phyloP scores from a whole-genome alignment of 2,797 vertebrate genomes.

The Phyllotis vaccarum region DNA sequence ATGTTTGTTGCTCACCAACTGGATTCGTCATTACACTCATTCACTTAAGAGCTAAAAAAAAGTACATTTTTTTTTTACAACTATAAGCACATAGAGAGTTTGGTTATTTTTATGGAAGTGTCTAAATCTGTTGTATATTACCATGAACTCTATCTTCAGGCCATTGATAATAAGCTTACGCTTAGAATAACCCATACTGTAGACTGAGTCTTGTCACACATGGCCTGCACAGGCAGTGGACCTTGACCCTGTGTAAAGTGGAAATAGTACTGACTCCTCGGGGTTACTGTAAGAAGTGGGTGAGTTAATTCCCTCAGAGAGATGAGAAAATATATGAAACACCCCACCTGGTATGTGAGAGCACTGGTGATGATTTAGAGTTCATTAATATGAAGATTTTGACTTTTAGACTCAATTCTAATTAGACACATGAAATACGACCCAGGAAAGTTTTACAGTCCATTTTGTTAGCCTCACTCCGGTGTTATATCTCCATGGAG shows the following conservation, averaged over 20 bases:
- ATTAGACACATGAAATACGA: background rate
- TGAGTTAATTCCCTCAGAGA: background rate
- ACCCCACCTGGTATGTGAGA: background rate
- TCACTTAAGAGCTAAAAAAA: background rate
- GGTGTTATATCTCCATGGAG: background rate
- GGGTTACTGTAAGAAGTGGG: background rate
- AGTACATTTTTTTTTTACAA: background rate
- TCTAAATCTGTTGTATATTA: background rate
- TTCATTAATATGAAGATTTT: background rate
- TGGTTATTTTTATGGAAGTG: slow-evolving; percentile 13
- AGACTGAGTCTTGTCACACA: background rate
- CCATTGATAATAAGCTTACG: background rate
- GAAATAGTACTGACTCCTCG: background rate
- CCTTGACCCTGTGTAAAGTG: background rate
- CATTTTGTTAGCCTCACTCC: background rate
- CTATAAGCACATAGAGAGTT: slow-evolving; percentile 20
- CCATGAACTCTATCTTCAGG: background rate
- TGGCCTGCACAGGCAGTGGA: background rate
- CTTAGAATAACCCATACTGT: background rate
- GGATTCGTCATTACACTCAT: background rate
- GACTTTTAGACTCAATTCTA: background rate
- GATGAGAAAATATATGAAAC: background rate
- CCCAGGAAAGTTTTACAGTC: background rate
- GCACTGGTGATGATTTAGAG: background rate
- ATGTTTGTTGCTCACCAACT: background rate